Conservation (phyloP, 1,140 invertebrate species). For the Ceratitis capitata region DNA sequence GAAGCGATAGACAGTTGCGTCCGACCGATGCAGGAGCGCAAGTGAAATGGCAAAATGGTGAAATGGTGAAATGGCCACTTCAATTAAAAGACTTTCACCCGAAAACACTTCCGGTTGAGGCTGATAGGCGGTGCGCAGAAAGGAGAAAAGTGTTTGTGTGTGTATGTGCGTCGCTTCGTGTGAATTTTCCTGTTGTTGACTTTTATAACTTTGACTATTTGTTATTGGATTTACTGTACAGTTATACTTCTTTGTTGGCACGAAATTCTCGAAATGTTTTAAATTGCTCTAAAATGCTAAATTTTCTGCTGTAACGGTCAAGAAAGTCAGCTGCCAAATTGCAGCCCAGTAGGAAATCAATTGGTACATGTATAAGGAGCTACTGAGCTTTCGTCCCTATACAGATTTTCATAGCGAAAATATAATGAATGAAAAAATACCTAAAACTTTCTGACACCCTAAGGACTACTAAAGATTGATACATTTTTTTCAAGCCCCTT, state of each 20-base stretch:
- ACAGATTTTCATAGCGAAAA: no score
- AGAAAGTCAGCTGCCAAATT: not conserved
- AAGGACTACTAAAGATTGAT: no score
- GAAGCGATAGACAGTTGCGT: not conserved
- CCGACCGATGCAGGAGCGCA: not conserved
- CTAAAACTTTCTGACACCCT: no score
- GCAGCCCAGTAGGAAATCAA: not conserved
- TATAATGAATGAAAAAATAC: no score
- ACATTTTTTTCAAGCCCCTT: no score
- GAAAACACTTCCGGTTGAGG: constrained; percentile 33
- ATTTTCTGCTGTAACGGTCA: not conserved
- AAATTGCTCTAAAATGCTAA: not conserved
- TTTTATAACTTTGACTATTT: no score
- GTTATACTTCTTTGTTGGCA: not conserved
- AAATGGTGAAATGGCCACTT: constrained; percentile 57
- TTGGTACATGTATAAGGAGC: not conserved
- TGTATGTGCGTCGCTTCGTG: not conserved
- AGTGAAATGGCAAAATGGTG: no score
- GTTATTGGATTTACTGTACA: no score
- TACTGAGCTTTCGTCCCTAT: not conserved
- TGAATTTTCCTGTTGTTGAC: not conserved
- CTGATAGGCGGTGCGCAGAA: not conserved
- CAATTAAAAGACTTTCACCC: constrained; percentile 63
- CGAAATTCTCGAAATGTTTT: not conserved
- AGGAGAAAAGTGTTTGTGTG: not conserved